Percentiles rank a stretch among this genome's conserved stretches.
phyloP scores from a whole-genome alignment of 1,140 invertebrate genomes.

The Panagrolaimus sp. region DNA sequence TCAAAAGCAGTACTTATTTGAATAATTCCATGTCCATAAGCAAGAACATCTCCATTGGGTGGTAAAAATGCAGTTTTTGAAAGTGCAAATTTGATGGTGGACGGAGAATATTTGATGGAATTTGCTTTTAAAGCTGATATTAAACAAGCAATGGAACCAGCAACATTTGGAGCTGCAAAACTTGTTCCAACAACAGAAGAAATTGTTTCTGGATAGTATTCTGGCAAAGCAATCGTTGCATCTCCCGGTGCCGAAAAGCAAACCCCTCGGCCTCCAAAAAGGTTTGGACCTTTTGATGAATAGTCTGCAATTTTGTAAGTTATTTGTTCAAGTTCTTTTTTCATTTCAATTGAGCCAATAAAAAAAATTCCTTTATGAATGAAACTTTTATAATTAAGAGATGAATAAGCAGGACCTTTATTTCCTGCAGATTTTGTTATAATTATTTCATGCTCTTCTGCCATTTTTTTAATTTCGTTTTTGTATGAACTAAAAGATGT shows the following conservation, averaged over 20 bases:
- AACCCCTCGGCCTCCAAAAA: constrained; percentile 73
- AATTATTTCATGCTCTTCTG: constrained; percentile 84
- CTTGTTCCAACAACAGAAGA: constrained; percentile 73
- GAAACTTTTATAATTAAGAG: constrained; percentile 83
- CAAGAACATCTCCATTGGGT: constrained; percentile 61
- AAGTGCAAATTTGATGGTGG: constrained; percentile 76
- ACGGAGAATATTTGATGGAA: constrained; percentile 74
- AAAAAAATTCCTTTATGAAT: constrained; percentile 77
- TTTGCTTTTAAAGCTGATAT: constrained; percentile 73
- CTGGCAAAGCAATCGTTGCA: constrained; percentile 86
- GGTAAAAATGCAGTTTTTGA: constrained; percentile 78
- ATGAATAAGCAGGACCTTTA: constrained; percentile 83
- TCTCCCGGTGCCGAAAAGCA: constrained; percentile 87
- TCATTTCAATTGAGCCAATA: constrained; percentile 84
- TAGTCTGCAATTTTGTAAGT: constrained; percentile 84
- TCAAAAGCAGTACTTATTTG: constrained; percentile 84
- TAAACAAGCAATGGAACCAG: constrained; percentile 73
- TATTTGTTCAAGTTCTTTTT: constrained; percentile 64
- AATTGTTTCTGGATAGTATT: constrained; percentile 76
- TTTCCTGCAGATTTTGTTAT: constrained; percentile 90
- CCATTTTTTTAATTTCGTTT: constrained; percentile 77
- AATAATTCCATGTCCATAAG: constrained; percentile 73
- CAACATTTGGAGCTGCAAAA: constrained; percentile 90
- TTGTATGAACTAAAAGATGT: constrained; percentile 78
- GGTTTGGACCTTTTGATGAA: constrained; percentile 73